These are phyloP conservation scores for Amiota communis DNA, from an alignment of 2,888 invertebrate genomes.

Conservation along the genomic window DNA sequence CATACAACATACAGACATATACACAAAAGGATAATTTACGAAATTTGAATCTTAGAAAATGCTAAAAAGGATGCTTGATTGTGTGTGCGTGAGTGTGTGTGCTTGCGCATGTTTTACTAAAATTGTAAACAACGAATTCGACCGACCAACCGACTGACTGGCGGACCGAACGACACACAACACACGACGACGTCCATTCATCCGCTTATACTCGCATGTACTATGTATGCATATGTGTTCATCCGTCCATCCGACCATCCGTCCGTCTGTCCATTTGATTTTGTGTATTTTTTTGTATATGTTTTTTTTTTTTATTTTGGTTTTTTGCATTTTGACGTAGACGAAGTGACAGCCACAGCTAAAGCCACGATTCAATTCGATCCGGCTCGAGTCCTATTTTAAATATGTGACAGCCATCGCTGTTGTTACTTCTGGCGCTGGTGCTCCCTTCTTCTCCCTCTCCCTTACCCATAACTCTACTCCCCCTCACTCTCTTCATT, in stretches of 20 bases:
- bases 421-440: not conserved
- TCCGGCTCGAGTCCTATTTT: not conserved
- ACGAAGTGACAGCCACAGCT: too few relatives aligned
- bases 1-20: slow-evolving; percentile 1
- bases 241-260: not conserved
- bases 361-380: not conserved
- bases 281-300: too few relatives aligned
- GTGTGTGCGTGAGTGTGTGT: slow-evolving; percentile 28
- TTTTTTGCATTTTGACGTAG: slow-evolving; percentile 4
- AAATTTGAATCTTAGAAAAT: slow-evolving; percentile 68
- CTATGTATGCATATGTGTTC: too few relatives aligned
- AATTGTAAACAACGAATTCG: slow-evolving; percentile 55
- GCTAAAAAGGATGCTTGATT: slow-evolving; percentile 54
- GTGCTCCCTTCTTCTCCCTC: too few relatives aligned
- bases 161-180: not conserved
- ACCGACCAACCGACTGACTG: not conserved
- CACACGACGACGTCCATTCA: not conserved
- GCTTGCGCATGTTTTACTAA: slow-evolving; percentile 62
- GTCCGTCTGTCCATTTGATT: too few relatives aligned
- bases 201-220: too few relatives aligned
- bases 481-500: too few relatives aligned
- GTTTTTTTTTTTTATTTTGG: not conserved
- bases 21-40: slow-evolving; percentile 68
- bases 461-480: too few relatives aligned
- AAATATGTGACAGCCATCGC: slow-evolving; percentile 52